phyloP scores from a whole-genome alignment of 2,113 vertebrate species.

The Bombycilla garrulus region DNA sequence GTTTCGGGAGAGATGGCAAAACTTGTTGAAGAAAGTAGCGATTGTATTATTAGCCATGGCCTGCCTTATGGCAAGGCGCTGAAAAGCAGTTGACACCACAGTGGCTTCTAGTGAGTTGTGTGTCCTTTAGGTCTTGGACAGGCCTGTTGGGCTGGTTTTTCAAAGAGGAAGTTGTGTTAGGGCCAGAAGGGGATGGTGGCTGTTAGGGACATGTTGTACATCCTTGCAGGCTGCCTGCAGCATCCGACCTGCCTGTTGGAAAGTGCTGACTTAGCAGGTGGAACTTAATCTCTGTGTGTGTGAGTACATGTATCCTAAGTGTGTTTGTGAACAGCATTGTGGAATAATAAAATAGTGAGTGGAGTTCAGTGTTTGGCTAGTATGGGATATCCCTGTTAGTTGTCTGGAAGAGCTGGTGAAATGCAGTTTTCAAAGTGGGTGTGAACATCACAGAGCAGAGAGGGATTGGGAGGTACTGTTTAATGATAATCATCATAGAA shows the following conservation, averaged over 20 bases:
- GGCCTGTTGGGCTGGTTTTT: not conserved
- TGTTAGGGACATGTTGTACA: not conserved
- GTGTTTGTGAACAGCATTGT: not conserved
- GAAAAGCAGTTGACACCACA: not conserved
- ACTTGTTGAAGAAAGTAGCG: not conserved
- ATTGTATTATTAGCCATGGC: not conserved
- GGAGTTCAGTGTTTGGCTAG: not conserved
- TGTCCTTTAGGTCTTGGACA: not conserved
- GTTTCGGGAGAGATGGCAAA: not conserved
- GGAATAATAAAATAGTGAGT: not conserved
- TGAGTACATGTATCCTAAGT: not conserved
- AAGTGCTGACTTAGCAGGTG: not conserved
- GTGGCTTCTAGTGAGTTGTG: constrained; percentile 14
- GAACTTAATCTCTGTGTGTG: not conserved
- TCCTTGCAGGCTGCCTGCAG: not conserved
- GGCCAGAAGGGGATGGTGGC: not conserved
- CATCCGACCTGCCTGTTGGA: not conserved
- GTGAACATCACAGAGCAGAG: not conserved
- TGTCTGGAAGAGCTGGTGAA: not conserved
- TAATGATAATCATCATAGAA: not conserved
- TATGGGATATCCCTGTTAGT: not conserved
- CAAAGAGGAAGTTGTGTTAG: not conserved
- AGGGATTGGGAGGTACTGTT: not conserved
- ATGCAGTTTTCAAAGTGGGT: not conserved
- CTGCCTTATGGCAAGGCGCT: not conserved